Percentiles rank a stretch among this genome's conserved stretches.
phyloP scores from a whole-genome alignment of 2,113 vertebrate genomes.

The Pomatostomus ruficeps region DNA sequence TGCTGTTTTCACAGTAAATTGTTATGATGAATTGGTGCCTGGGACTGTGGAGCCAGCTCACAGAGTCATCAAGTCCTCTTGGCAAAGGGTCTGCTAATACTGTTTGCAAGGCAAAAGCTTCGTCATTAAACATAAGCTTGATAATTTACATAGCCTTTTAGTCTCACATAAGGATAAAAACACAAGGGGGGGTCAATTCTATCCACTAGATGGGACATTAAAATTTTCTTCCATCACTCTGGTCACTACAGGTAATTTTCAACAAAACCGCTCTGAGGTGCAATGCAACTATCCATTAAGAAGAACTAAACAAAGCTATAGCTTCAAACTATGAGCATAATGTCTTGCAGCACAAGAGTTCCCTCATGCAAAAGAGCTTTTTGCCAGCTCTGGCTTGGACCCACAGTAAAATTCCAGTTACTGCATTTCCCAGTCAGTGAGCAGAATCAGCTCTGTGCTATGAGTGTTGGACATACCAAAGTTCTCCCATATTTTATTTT shows the following conservation, averaged over 20 bases:
- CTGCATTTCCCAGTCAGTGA: neutral
- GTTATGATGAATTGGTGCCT: constrained; percentile 13
- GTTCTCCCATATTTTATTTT: accelerated
- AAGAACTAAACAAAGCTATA: neutral
- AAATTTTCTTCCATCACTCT: neutral
- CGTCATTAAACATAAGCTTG: neutral
- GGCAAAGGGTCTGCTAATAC: neutral
- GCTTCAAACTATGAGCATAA: neutral
- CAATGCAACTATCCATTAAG: neutral
- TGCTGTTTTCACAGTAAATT: constrained; percentile 16
- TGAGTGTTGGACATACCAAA: neutral
- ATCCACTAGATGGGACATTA: neutral
- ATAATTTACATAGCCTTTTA: neutral
- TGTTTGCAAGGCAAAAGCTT: neutral
- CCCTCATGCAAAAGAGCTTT: neutral
- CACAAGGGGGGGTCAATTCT: neutral
- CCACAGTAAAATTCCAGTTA: neutral
- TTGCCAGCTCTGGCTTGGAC: neutral
- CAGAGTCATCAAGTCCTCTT: neutral
- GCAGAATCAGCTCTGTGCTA: accelerated
- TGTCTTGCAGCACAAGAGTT: neutral
- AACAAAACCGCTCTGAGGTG: neutral
- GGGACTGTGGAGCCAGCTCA: neutral
- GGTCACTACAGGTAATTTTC: neutral
- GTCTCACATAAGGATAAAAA: neutral